phyloP scores from a whole-genome alignment of 2,113 vertebrate genomes.

The Lanius ludovicianus region DNA sequence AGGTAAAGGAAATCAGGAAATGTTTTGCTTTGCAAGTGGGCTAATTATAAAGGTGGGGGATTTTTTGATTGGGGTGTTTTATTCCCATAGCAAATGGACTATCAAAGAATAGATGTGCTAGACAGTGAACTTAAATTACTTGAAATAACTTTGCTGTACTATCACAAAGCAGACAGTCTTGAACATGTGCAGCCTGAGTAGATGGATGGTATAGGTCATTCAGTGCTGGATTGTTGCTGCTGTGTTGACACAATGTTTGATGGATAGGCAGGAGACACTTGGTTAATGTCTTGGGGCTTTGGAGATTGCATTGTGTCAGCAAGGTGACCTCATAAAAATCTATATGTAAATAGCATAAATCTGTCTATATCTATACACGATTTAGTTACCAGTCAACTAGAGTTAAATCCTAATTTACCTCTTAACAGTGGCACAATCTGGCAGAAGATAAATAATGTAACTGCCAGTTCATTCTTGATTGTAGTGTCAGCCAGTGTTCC shows the following conservation, averaged over 20 bases:
- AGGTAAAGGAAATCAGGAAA: background rate
- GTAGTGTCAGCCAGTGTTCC: background rate
- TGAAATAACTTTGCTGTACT: background rate
- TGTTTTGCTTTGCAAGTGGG: background rate
- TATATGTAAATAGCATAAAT: background rate
- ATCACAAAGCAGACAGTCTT: background rate
- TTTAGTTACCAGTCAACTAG: background rate
- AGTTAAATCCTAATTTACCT: background rate
- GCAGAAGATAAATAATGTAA: background rate
- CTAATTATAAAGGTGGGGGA: background rate
- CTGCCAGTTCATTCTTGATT: background rate
- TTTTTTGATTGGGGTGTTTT: rapidly evolving
- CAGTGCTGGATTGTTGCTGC: background rate
- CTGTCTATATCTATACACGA: background rate
- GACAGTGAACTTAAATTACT: background rate
- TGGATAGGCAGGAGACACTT: background rate
- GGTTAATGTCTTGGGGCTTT: background rate
- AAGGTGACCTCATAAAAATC: background rate
- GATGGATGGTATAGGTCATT: background rate
- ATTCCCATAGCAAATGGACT: background rate
- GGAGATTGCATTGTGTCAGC: background rate
- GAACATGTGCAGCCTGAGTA: background rate
- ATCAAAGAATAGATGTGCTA: background rate
- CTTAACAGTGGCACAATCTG: background rate
- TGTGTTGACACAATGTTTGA: background rate